Conservation (phyloP, 2,113 vertebrate genomes). For the Falcunculus frontatus region DNA sequence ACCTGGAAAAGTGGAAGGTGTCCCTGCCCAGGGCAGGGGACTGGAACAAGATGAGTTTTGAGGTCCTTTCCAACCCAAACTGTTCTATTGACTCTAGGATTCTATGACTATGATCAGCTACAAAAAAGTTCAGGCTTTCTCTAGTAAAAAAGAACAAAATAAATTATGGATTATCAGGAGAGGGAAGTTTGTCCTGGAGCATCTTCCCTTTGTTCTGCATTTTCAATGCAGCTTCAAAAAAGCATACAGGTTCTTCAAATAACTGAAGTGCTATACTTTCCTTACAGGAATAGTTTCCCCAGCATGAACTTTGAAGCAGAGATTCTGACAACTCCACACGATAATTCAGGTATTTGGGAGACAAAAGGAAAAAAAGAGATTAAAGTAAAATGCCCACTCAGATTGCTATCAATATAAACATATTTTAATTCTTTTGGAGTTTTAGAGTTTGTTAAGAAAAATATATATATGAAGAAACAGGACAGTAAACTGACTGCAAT, state of each 20-base stretch:
- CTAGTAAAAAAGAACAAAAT: not conserved
- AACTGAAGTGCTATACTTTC: conserved; percentile 47
- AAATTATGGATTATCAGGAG: not conserved
- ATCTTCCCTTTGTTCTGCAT: not conserved
- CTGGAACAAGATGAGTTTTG: accelerated
- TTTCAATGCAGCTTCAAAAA: conserved; percentile 9
- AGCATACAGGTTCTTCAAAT: conserved; percentile 5
- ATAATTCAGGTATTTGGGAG: conserved; percentile 58
- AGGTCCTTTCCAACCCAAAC: not conserved
- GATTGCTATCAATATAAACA: not conserved
- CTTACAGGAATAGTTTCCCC: conserved; percentile 55
- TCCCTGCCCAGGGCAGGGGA: not conserved
- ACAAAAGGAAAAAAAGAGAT: not conserved
- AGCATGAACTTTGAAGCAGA: conserved; percentile 61
- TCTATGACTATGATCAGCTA: not conserved
- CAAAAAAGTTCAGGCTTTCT: not conserved
- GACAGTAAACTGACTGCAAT: not conserved
- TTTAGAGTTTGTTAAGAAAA: not conserved
- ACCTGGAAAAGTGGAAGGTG: not conserved
- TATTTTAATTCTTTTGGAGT: not conserved
- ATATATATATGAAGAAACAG: not conserved
- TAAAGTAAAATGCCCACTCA: not conserved
- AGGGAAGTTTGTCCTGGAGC: not conserved
- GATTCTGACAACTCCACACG: conserved; percentile 44
- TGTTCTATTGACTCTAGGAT: not conserved